These are phyloP conservation scores for Campopleginae sp. DNA, from an alignment of 2,888 invertebrate genomes.

Conservation along the genomic window DNA sequence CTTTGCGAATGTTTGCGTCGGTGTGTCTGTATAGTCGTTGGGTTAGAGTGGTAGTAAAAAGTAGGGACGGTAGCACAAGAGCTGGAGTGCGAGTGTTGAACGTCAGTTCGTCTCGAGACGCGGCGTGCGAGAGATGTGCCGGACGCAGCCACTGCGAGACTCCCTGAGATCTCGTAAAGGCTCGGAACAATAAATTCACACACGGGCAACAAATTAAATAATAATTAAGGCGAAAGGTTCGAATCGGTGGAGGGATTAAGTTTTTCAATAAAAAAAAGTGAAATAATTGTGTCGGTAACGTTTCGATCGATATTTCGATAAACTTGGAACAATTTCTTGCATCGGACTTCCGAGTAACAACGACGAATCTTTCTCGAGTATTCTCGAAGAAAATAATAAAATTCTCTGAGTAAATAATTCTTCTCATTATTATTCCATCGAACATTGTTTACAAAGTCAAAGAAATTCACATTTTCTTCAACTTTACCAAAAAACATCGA, in stretches of 20 bases:
- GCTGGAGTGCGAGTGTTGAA: slow-evolving; percentile 37
- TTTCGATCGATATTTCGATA: background rate
- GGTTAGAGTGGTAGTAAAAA: slow-evolving; percentile 37
- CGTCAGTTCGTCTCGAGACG: slow-evolving; percentile 67
- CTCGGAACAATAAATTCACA: background rate
- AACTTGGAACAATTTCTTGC: background rate
- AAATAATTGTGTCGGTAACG: background rate
- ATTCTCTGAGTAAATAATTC: background rate
- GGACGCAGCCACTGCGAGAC: slow-evolving; percentile 7
- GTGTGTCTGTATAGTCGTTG: background rate
- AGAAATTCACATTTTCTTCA: no score
- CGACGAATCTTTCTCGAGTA: background rate
- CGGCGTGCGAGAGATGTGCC: slow-evolving; percentile 53
- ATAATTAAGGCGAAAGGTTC: background rate
- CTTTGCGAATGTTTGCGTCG: background rate
- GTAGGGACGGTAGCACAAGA: slow-evolving; percentile 19
- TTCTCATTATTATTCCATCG: no score
- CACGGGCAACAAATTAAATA: background rate
- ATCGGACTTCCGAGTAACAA: background rate
- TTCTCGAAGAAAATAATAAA: background rate
- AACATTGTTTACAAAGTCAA: no score
- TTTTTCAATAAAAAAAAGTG: background rate
- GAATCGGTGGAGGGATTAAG: background rate
- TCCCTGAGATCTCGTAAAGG: slow-evolving; percentile 2
- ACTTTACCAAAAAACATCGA: no score